phyloP scores from a whole-genome alignment of 2,888 invertebrate genomes.

The Blastobasis lacticolella region DNA sequence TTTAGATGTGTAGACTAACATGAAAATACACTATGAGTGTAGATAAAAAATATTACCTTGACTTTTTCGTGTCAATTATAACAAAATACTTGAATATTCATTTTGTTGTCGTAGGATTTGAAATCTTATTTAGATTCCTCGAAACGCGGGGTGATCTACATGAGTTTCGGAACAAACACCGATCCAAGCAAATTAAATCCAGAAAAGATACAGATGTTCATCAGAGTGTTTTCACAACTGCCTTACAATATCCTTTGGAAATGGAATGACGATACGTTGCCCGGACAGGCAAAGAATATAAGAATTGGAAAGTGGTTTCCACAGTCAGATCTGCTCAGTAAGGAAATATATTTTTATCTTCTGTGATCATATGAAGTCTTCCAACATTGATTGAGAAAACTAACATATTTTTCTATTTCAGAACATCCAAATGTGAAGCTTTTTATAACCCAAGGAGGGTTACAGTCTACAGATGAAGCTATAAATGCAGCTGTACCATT shows the following conservation, averaged over 20 bases:
- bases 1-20: no score
- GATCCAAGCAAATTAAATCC: constrained; percentile 21
- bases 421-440: no score
- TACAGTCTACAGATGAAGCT: no score
- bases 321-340: constrained; percentile 23
- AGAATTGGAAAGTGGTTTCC: constrained; percentile 44
- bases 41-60: no score
- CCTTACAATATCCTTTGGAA: constrained; percentile 54
- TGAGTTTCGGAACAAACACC: constrained; percentile 45
- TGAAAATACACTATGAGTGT: no score
- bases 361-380: no score
- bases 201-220: constrained; percentile 29
- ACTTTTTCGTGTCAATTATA: no score
- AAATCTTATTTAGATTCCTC: constrained; percentile 32
- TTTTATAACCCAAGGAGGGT: no score
- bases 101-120: constrained; percentile 25
- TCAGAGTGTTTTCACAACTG: constrained; percentile 30
- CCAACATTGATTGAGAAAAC: no score
- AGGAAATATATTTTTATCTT: neutral
- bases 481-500: no score
- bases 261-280: constrained; percentile 34
- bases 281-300: constrained; percentile 37
- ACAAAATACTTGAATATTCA: neutral
- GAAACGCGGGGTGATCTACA: constrained; percentile 37
- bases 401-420: no score